Conservation (phyloP, 2,888 invertebrate species). For the Tetramorium bicarinatum region DNA sequence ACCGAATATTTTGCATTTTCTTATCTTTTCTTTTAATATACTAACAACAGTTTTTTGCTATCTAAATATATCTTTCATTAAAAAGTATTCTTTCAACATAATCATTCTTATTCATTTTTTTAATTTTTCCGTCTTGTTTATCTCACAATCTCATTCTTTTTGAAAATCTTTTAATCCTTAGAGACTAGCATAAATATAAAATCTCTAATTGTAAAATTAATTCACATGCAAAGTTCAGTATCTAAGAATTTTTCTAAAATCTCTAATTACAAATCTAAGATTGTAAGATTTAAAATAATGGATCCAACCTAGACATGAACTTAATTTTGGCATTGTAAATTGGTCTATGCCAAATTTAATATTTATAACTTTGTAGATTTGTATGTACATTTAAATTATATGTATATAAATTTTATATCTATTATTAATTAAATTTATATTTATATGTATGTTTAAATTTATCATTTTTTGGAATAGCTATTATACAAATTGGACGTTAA, state of each 20-base stretch:
- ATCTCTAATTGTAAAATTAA: background rate
- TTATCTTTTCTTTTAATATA: background rate
- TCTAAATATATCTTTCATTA: background rate
- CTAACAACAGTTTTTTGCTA: background rate
- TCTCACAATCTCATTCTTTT: background rate
- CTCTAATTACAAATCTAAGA: background rate
- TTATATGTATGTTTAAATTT: background rate
- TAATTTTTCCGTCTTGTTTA: background rate
- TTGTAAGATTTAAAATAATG: background rate
- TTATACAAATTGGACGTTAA: background rate
- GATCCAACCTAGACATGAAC: background rate
- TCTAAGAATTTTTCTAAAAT: background rate
- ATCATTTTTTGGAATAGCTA: background rate
- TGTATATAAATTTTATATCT: background rate
- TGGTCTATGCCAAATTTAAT: background rate
- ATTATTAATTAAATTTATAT: background rate
- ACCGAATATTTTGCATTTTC: background rate
- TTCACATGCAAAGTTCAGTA: background rate
- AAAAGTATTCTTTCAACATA: background rate
- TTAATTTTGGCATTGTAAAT: background rate
- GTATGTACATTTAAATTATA: background rate
- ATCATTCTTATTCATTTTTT: background rate
- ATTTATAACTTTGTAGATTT: background rate
- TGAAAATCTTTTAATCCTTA: background rate
- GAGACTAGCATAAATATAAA: background rate